These are phyloP conservation scores for Meta bourneti DNA, from an alignment of 2,888 invertebrate genomes.

Conservation along the genomic window DNA sequence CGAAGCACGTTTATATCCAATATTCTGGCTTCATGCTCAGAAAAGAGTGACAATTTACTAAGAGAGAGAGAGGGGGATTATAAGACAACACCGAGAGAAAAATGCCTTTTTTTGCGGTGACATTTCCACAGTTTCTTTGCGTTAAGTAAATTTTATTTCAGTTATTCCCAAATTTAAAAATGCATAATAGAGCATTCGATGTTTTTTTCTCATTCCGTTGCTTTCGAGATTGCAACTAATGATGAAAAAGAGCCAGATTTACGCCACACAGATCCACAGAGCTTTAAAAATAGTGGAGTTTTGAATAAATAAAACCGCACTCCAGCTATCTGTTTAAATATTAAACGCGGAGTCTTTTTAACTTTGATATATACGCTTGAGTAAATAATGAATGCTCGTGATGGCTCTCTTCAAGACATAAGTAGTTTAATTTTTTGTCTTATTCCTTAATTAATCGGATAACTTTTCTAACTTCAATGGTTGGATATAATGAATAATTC, in stretches of 20 bases:
- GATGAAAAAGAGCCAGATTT: conserved; percentile 58
- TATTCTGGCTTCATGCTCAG: background rate
- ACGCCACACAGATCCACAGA: conserved; percentile 20
- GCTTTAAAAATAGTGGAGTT: conserved; percentile 39
- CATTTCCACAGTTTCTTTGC: background rate
- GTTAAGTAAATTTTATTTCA: conserved; percentile 11
- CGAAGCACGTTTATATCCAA: background rate
- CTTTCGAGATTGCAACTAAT: conserved; percentile 23
- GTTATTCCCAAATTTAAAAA: conserved; percentile 21
- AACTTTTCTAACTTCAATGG: background rate
- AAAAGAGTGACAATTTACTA: background rate
- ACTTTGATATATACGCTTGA: conserved; percentile 30
- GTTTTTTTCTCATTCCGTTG: conserved; percentile 10
- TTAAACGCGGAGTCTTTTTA: conserved; percentile 34
- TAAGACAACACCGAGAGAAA: background rate
- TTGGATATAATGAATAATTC: background rate
- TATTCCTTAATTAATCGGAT: conserved; percentile 3
- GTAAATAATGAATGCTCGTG: conserved; percentile 40
- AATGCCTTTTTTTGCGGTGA: background rate
- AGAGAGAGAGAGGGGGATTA: too few species aligned
- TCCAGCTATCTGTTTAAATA: conserved; percentile 34
- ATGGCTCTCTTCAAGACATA: conserved; percentile 22
- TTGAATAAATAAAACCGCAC: conserved; percentile 50
- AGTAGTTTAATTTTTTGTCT: conserved; percentile 21
- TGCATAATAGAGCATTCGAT: conserved; percentile 12